Evolutionary conservation across 1,140 invertebrate species (phyloP), one percentile per base, ranked within the genome.

Genomic region (Apis laboriosa): DNA sequence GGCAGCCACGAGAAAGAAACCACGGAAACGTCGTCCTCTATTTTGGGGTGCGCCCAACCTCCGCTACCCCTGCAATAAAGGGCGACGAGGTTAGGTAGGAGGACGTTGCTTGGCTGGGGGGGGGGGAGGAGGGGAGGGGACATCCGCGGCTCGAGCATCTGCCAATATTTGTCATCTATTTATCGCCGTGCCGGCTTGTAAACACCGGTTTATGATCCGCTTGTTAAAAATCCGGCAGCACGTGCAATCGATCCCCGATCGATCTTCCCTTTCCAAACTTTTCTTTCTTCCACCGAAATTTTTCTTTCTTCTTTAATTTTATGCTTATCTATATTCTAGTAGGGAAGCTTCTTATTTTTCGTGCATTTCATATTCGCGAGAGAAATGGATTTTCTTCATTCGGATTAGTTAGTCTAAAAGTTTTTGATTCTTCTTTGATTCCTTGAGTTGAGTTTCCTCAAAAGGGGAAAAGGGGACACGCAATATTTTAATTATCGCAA

Each of bases 131-230:
- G 34, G 34, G 5, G 34, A 34, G 34, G 34, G 34, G 34, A 7
- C 4, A 17, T 68, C 24, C 13, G 73, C 34, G 70, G 82, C 75
- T 93, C 88, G 92, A 93, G 92, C 93, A 94, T 94, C 93, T 94
- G 93, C 93, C 91, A 93, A 93, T 94, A 94, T 94, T 94, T 94
- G 92, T 94, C 93, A 93, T 94, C 92, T 83, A 94, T 94, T 34
- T 94, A 94, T 93, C 92, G 90, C 34, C 34, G 80, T 81, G 76
- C 86, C 53, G 76, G 67, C 88, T 90, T 87, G 89, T 93, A 93
- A 94, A 93, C 92, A 93, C 73, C 75, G 86, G 87, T 92, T 90
- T 89, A 92, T 91, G 89, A 91, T 91, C 85, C 86, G 84, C 90
- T 90, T 90, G 90, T 90, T 93, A 90, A 88, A 86, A 51, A 21